Conservation (phyloP, 2,797 vertebrate species). For the Knipowitschia caucasica region DNA sequence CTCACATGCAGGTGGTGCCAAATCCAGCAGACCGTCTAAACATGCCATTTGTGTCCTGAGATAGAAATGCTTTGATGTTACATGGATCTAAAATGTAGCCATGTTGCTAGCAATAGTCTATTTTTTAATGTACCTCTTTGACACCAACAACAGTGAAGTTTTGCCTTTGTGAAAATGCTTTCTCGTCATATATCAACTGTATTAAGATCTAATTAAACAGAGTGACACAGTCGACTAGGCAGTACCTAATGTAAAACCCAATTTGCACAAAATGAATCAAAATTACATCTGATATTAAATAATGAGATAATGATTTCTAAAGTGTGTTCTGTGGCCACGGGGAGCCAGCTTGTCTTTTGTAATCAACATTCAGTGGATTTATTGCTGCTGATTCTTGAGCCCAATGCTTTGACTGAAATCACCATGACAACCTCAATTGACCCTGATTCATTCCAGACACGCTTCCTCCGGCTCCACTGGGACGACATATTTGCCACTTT, state of each 20-base stretch:
- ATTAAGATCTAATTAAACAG: conserved; percentile 1
- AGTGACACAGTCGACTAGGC: not conserved
- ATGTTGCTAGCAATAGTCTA: no score
- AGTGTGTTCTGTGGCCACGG: not conserved
- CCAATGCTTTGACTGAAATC: conserved; percentile 9
- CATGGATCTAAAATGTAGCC: no score
- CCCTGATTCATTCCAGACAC: conserved; percentile 29
- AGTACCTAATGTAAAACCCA: conserved; percentile 4
- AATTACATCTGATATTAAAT: not conserved
- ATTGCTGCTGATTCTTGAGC: not conserved
- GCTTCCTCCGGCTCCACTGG: conserved; percentile 11
- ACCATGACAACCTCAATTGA: conserved; percentile 31
- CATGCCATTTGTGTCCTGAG: no score
- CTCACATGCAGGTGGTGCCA: no score
- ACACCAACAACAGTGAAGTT: not conserved
- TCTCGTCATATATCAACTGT: not conserved
- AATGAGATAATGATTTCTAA: not conserved
- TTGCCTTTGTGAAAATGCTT: not conserved
- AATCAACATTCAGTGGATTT: conserved; percentile 5
- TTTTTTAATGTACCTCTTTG: no score
- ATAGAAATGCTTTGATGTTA: no score
- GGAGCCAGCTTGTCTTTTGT: not conserved
- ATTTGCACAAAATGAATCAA: conserved; percentile 1
- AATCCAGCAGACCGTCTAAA: no score
- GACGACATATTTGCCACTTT: conserved; percentile 19